Conservation (phyloP, 2,888 invertebrate genomes). For the Rambutsinella grinnellia region DNA sequence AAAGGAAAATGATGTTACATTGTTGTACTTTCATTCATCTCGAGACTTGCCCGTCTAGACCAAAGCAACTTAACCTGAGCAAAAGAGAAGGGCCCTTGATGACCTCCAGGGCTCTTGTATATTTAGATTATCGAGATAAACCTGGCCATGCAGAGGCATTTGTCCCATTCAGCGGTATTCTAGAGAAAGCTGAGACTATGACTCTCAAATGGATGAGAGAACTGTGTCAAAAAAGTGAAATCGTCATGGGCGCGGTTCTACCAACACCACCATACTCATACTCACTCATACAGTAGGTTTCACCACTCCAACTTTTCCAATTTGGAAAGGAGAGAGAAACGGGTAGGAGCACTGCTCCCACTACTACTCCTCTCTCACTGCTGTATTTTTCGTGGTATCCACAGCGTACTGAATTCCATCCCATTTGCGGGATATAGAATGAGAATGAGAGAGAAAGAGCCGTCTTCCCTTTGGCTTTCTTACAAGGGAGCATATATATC, state of each 20-base stretch:
- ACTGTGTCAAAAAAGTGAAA: slow-evolving; percentile 55
- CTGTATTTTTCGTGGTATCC: background rate
- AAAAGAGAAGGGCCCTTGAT: too few species aligned
- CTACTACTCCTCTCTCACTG: slow-evolving; percentile 1
- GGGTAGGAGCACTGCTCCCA: background rate
- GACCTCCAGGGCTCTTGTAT: too few species aligned
- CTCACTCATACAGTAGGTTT: background rate
- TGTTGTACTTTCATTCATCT: too few species aligned
- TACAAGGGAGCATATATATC: too few species aligned
- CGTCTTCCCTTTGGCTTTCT: background rate
- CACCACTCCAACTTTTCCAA: background rate
- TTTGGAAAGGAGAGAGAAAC: slow-evolving; percentile 1
- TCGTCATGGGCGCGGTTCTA: slow-evolving; percentile 57
- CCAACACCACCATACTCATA: slow-evolving; percentile 41
- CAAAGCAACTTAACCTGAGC: too few species aligned
- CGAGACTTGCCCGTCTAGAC: too few species aligned
- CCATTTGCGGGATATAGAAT: background rate
- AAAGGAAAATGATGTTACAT: too few species aligned
- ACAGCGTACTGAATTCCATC: background rate
- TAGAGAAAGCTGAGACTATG: too few species aligned
- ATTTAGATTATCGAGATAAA: too few species aligned
- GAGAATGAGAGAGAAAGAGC: background rate
- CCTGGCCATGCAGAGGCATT: too few species aligned
- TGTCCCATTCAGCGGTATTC: too few species aligned
- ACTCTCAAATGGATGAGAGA: slow-evolving; percentile 7